Evolutionary conservation across 2,113 vertebrate genomes (phyloP).

Genomic region (Apistogramma diplotaenia): DNA sequence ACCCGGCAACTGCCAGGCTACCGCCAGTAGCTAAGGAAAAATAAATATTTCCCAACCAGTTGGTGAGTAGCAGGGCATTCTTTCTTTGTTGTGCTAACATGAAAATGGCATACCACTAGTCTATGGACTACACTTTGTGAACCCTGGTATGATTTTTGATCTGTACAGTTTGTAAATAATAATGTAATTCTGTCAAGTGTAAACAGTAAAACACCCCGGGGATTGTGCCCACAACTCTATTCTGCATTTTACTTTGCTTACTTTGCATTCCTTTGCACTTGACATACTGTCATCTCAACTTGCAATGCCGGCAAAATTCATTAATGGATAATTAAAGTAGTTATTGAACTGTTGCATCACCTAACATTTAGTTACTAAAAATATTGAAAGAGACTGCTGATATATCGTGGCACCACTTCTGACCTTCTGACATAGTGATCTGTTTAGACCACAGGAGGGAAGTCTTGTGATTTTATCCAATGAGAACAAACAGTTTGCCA

Average conservation of each 20-base stretch:
- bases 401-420: conserved; percentile 45
- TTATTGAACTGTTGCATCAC: conserved; percentile 8
- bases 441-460: conserved; percentile 46
- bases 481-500: conserved; percentile 68
- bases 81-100: background rate
- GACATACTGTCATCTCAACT: background rate
- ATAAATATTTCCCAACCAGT: background rate
- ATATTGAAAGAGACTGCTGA: conserved; percentile 41
- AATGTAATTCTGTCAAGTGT: background rate
- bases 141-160: background rate
- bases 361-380: conserved; percentile 14
- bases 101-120: background rate
- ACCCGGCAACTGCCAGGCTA: background rate
- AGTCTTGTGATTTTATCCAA: conserved; percentile 61
- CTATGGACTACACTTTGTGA: background rate
- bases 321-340: background rate
- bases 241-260: background rate
- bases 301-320: background rate
- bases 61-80: background rate
- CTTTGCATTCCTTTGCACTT: background rate
- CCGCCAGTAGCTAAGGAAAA: background rate
- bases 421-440: conserved; percentile 57
- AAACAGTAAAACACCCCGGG: background rate
- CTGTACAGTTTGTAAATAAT: background rate
- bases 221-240: background rate